Base-by-base conservation (phyloP, 2,888 invertebrate genomes). In the Sinelater perroti region DNA sequence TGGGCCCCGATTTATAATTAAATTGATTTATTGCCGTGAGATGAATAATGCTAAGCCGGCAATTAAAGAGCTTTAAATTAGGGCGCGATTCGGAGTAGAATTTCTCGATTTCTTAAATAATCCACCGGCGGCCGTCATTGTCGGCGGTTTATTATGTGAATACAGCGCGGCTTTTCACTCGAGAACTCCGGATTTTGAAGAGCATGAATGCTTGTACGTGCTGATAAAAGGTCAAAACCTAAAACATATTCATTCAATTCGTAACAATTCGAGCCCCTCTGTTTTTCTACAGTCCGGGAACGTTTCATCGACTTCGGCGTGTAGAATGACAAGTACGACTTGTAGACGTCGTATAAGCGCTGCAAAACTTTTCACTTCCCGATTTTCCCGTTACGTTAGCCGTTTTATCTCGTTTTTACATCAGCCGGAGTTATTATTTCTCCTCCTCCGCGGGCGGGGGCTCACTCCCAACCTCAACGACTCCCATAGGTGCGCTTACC, bases 231-330 rank as follows among this genome's bases (percentile, higher is more conserved):
- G 65, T 64, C 64, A 68, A 66, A 68, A 62, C 68, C 60, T 61
- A 56, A 56, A 63, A 65, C 62, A 72, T 70, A 71, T 71, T 71
- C 68, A 62, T 69, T 69, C 66, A 69, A 67, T 64, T 64, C 63
- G 61, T 57, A 59, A 61, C 62, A 64, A 65, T 66, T 64, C 64
- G 56, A 58, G 60, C 64, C 63, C 62, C 66, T 60, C 57, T 56
- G 57, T 55, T 61, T 66, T 60, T 65, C 73, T 73, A 69, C 68
- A 76, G 74, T 75, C 76, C 68, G 67, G 68, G 65, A 75, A 70
- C 75, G 75, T 75, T 75, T 74, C 73, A 72, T 72, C 71, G 70
- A 70, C 69, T 71, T 71, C 68, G 71, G 65, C 70, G 74, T 69
- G 66, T 67, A 69, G 75, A 75, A 76, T 75, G 72, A 73, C 74